Conservation (phyloP, 2,888 invertebrate genomes). For the Polia nebulosa region DNA sequence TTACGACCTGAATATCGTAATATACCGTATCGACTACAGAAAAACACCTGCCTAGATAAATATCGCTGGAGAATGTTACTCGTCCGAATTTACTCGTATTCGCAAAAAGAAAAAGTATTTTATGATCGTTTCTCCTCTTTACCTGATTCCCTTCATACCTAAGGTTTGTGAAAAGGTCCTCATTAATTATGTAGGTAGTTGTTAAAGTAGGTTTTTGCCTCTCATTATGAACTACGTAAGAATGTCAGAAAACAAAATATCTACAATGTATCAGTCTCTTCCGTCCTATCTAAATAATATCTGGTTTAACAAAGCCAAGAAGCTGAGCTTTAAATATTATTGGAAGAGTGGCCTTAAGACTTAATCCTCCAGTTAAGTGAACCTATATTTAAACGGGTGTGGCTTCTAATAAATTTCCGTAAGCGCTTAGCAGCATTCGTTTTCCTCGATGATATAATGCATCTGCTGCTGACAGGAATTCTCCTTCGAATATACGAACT, state of each 20-base stretch:
- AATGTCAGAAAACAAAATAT: background rate
- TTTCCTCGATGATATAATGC: slow-evolving; percentile 42
- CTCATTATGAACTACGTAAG: background rate
- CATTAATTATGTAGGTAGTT: background rate
- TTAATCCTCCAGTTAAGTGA: slow-evolving; percentile 23
- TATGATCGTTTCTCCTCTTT: background rate
- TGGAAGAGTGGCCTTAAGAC: background rate
- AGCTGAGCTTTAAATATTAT: slow-evolving; percentile 2
- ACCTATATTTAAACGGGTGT: slow-evolving; percentile 13
- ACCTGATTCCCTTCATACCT: background rate
- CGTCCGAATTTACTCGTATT: too few relatives aligned
- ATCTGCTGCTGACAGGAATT: slow-evolving; percentile 38
- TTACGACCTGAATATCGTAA: background rate
- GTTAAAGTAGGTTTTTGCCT: background rate
- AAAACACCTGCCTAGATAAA: background rate
- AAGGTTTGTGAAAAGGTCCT: background rate
- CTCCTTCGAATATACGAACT: slow-evolving; percentile 26
- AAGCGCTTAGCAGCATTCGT: slow-evolving; percentile 33
- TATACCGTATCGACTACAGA: background rate
- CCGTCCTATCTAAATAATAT: background rate
- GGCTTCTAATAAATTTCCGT: slow-evolving; percentile 46
- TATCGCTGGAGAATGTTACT: background rate
- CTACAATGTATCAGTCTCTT: background rate
- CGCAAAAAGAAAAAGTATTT: background rate
- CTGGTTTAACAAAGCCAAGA: background rate